Evolutionary conservation across 2,797 vertebrate species (phyloP), one percentile per base, ranked within the genome.

Genomic region (Phaenicophaeus curvirostris): DNA sequence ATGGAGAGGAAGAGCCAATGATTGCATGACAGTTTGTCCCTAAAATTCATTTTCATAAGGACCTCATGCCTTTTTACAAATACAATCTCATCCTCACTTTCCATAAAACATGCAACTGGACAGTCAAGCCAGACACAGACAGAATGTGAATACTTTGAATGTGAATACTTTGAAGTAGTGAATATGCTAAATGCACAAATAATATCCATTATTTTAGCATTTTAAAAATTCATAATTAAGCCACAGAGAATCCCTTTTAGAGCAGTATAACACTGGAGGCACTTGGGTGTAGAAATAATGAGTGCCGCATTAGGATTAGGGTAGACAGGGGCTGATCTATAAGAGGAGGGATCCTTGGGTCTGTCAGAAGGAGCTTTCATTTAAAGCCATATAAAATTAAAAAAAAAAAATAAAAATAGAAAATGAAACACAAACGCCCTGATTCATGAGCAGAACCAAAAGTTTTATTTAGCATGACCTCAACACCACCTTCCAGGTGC

Each of bases 51-150:
- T 96, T 97, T 71, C 97, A 97, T 97, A 63, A 97, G 92, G 91
- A 96, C 72, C 57, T 95, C 96, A 97, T 97, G 53, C 95, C 77
- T 97, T 97, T 95, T 97, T 93, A 86, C 91, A 91, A 95, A 88
- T 88, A 97, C 94, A 55, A 41, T 85, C 73, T 97, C 97, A 97
- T 97, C 79, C 63, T 96, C 96, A 96, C 96, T 95, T 97, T 97
- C 95, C 97, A 97, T 97, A 91, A 96, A 97, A 97, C 96, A 97
- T 97, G 94, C 96, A 97, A 95, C 95, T 91, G 95, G 94, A 96
- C 96, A 94, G 96, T 96, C 89, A 79, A 93, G 65, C 84, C 86
- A 91, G 85, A 90, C 57, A 13, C 93, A 87, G 81, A 90, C n/a
- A 80, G 57, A 87, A 85, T 84, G 80, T 95, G 94, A 97, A 97